Percentiles rank a stretch among this genome's conserved stretches.
These are phyloP conservation scores for Cryptotermes secundus DNA, from an alignment of 1,140 invertebrate genomes.

Conservation along the genomic window DNA sequence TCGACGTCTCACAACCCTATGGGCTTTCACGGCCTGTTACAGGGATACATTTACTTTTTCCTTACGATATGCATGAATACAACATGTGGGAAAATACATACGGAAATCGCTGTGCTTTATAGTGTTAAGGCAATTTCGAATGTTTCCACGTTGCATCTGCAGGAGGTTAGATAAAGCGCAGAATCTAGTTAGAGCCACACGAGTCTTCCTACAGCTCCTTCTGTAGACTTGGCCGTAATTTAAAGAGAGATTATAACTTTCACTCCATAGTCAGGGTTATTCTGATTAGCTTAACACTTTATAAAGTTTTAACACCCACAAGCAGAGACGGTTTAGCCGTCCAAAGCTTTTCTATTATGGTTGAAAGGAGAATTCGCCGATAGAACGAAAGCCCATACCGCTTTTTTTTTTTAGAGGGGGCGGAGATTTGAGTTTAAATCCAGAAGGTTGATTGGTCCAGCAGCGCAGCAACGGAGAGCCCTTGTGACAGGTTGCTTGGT, in stretches of 20 bases:
- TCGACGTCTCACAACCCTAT: no score
- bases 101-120: no score
- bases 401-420: background rate
- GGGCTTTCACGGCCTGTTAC: no score
- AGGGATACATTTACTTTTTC: no score
- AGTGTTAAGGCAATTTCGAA: no score
- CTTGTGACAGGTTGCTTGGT: background rate
- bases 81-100: no score
- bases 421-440: slow-evolving; percentile 7
- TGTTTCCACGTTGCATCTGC: no score
- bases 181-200: no score
- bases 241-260: slow-evolving; percentile 15
- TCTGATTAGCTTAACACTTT: slow-evolving; percentile 19
- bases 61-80: no score
- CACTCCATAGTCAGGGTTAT: background rate
- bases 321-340: background rate
- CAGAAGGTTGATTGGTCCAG: slow-evolving; percentile 1
- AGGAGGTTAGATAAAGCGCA: background rate
- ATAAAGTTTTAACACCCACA: slow-evolving; percentile 19
- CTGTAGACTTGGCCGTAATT: background rate
- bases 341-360: slow-evolving; percentile 7
- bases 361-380: slow-evolving; percentile 15
- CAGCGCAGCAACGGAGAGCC: background rate
- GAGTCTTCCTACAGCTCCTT: background rate
- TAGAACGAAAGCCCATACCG: background rate